Evolutionary conservation across 2,113 vertebrate species (phyloP).

Genomic region (Syngnathus floridae): DNA sequence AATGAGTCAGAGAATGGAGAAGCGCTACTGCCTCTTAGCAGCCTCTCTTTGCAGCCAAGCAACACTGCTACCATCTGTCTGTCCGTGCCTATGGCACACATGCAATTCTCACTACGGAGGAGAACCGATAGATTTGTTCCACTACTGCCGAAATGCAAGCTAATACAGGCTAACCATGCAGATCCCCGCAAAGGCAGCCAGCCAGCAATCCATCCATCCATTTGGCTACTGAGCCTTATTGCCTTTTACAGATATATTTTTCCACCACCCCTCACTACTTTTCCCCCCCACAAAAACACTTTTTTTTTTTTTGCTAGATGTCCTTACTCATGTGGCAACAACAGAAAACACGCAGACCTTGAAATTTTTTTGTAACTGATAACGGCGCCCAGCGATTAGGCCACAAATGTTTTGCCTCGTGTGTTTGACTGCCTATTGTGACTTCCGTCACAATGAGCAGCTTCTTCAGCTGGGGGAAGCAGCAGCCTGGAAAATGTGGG

Average conservation of each 20-base stretch:
- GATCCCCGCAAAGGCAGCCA: background rate
- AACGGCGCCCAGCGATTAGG: background rate
- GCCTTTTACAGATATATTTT: background rate
- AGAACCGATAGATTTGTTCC: background rate
- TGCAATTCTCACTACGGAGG: conserved; percentile 31
- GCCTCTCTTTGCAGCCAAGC: conserved; percentile 73
- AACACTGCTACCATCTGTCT: conserved; percentile 64
- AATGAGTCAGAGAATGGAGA: conserved; percentile 94
- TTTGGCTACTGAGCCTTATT: background rate
- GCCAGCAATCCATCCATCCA: background rate
- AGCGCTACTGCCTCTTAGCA: conserved; percentile 80
- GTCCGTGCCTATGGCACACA: conserved; percentile 46
- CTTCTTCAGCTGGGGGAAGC: conserved; percentile 40
- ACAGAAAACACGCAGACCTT: background rate
- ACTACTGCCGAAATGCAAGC: background rate
- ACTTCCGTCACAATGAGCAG: conserved; percentile 27
- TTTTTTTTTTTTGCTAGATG: background rate
- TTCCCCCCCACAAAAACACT: background rate
- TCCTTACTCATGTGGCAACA: background rate
- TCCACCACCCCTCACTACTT: background rate
- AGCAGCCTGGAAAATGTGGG: conserved; percentile 26
- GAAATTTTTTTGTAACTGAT: background rate
- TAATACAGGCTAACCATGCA: conserved; percentile 1
- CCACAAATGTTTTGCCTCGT: conserved; percentile 17
- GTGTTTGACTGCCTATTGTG: conserved; percentile 39